Evolutionary conservation across 2,888 invertebrate species (phyloP), one percentile per base, ranked within the genome.

Genomic region (Azorinus chamasolen): DNA sequence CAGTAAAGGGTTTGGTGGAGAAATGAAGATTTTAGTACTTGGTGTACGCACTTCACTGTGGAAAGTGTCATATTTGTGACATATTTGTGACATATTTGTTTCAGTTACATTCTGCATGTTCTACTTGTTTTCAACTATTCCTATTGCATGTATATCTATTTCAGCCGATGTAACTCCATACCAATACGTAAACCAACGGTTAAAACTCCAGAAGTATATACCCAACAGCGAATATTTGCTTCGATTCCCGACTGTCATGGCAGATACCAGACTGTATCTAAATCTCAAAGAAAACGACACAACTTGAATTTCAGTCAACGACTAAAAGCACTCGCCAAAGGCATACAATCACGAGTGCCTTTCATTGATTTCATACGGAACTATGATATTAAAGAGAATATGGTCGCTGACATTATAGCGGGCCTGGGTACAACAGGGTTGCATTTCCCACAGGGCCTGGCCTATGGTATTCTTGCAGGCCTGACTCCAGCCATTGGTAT

Each of bases 401-500:
- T 88, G 0, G 25, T 85, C 6, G 66, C 61, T 6, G 90, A 89
- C 74, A 43, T 88, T 18, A 57, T 88, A n/a, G 83, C 88, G 2
- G 90, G 89, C 1, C 54, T 90, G 20, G 88, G 88, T 16, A 85
- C 81, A 18, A 88, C 85, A 5, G 87, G 89, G 50, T 77, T 90
- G 24, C 89, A 91, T 55, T 84, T 91, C 24, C 88, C 91, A 6
- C 90, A 89, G 68, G 87, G 89, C 32, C 72, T 89, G 37, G 88
- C 88, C 5, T 87, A 86, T 50, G 87, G 83, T 2, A 53, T 87
- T 2, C 82, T 88, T 14, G 85, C 88, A 8, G 83, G 80, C 8
- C 71, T 89, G 16, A 79, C 75, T 1, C 86, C 88, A 6, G 79
- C 85, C 12, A 55, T 82, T 41, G 89, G 89, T 1, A 83, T 89